Conservation (phyloP, 2,888 invertebrate species). For the Axea sp. region DNA sequence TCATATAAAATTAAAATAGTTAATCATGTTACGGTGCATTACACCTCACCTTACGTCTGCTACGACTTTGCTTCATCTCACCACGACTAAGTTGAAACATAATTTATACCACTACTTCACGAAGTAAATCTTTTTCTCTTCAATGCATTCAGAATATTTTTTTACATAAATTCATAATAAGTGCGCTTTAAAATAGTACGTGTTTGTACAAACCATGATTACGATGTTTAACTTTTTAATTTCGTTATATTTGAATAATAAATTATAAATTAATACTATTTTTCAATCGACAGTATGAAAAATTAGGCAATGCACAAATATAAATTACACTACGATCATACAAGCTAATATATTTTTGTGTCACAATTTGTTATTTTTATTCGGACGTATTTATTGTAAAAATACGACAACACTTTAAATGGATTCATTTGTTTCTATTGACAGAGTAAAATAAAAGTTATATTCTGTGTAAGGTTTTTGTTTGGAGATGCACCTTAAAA, state of each 20-base stretch:
- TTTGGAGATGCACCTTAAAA: too few relatives aligned
- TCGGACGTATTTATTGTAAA: conserved; percentile 1
- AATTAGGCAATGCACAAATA: too few relatives aligned
- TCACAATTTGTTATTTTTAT: conserved; percentile 6
- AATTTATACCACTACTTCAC: conserved; percentile 53
- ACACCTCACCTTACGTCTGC: conserved; percentile 53
- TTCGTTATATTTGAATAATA: too few relatives aligned
- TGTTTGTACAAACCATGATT: conserved; percentile 2
- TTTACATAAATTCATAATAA: conserved; percentile 44
- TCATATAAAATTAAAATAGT: conserved; percentile 59
- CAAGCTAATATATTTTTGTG: too few relatives aligned
- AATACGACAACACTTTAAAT: conserved; percentile 14
- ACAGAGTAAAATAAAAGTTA: conserved; percentile 6
- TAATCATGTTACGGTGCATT: conserved; percentile 61
- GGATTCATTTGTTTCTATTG: conserved; percentile 15
- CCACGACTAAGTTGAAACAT: conserved; percentile 56
- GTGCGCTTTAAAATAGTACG: conserved; percentile 30
- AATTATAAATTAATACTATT: too few relatives aligned
- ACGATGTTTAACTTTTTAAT: too few relatives aligned
- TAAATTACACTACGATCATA: too few relatives aligned
- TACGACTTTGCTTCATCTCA: conserved; percentile 59
- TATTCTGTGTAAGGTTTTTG: not conserved
- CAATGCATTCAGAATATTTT: conserved; percentile 47
- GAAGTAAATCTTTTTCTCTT: conserved; percentile 58
- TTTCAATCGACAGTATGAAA: too few relatives aligned